Conservation (phyloP, 2,113 vertebrate species). For the Chrysemys picta region DNA sequence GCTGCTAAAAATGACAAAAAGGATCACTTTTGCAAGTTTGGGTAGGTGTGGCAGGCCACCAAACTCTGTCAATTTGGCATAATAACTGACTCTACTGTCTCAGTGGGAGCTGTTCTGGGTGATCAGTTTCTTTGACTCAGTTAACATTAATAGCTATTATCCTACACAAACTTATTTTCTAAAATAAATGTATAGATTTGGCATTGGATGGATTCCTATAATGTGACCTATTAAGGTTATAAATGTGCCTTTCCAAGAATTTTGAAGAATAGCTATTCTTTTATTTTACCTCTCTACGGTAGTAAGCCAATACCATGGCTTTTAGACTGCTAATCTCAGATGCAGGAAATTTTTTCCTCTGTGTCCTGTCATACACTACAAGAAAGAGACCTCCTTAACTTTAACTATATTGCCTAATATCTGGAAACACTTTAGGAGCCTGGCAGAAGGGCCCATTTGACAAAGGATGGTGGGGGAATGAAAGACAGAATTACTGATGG, state of each 20-base stretch:
- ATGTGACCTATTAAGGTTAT: not conserved
- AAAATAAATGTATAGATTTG: not conserved
- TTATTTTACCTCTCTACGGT: not conserved
- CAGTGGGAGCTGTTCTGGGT: not conserved
- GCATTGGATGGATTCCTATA: rapidly evolving
- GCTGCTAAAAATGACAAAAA: not conserved
- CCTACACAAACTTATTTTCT: not conserved
- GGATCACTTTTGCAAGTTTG: not conserved
- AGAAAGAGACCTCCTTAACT: not conserved
- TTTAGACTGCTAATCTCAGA: not conserved
- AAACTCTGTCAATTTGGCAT: not conserved
- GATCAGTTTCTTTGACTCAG: not conserved
- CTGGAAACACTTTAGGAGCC: not conserved
- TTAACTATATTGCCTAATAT: not conserved
- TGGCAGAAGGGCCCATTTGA: not conserved
- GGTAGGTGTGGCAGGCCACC: not conserved
- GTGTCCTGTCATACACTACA: not conserved
- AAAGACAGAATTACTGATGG: not conserved
- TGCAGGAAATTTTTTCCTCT: not conserved
- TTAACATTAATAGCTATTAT: not conserved
- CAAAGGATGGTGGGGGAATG: not conserved
- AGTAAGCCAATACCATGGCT: not conserved
- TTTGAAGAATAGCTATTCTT: not conserved
- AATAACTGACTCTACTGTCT: not conserved
- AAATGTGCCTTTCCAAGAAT: not conserved